phyloP scores from a whole-genome alignment of 92 coral and sea anemone genomes.

The Zoanthus gigantus region DNA sequence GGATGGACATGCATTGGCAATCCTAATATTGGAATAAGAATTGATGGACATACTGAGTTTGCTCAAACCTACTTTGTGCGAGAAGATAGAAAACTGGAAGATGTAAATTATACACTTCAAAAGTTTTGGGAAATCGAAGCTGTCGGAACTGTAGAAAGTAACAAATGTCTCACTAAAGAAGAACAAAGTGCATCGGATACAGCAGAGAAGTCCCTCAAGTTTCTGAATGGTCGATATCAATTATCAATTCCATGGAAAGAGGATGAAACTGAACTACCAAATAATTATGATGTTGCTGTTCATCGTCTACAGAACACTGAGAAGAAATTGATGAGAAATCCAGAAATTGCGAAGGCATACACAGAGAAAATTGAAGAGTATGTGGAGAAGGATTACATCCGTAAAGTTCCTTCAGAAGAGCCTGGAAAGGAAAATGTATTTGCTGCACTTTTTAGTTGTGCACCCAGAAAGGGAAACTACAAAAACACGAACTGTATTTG shows the following conservation, averaged over 20 bases:
- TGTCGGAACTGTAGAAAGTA: slow-evolving; percentile 10
- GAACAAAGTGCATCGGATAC: slow-evolving; percentile 6
- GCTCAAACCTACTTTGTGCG: slow-evolving; percentile 23
- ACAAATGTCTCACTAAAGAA: not conserved
- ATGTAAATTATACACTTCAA: slow-evolving; percentile 21
- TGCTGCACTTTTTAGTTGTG: slow-evolving; percentile 64
- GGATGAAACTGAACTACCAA: not conserved
- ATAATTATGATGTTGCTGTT: slow-evolving; percentile 40
- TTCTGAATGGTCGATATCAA: no score
- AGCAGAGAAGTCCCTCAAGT: no score
- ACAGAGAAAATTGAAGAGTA: no score
- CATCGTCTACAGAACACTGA: not conserved
- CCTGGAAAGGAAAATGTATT: slow-evolving; percentile 33
- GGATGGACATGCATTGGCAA: slow-evolving; percentile 48
- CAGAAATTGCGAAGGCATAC: no score
- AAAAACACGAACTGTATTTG: not conserved
- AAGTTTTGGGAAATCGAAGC: slow-evolving; percentile 49
- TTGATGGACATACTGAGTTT: not conserved
- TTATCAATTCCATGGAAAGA: no score
- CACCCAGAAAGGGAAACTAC: slow-evolving; percentile 62
- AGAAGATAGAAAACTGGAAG: not conserved
- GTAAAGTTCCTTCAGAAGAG: no score
- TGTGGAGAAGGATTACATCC: no score
- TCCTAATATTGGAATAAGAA: slow-evolving; percentile 2
- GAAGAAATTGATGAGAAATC: not conserved